phyloP scores from a whole-genome alignment of 1,140 invertebrate genomes.

The Brachionus asplanchnoidis region DNA sequence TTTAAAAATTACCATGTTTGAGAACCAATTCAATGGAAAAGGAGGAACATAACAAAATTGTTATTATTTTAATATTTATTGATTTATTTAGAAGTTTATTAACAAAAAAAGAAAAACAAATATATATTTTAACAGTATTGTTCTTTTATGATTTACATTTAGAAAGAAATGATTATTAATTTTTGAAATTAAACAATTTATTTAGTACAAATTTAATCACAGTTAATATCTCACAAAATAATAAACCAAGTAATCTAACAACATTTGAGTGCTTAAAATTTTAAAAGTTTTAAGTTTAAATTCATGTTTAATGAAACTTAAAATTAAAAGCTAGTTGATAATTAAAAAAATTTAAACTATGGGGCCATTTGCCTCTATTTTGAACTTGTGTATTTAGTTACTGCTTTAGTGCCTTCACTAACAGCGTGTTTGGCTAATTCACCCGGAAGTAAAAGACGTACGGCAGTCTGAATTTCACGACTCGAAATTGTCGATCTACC shows the following conservation, averaged over 20 bases:
- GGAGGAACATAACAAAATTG: background rate
- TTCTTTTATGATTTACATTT: background rate
- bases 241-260: background rate
- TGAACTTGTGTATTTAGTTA: constrained; percentile 61
- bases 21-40: no score
- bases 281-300: constrained; percentile 25
- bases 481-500: constrained; percentile 58
- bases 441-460: constrained; percentile 63
- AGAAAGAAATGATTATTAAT: background rate
- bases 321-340: constrained; percentile 22
- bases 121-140: constrained; percentile 12
- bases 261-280: constrained; percentile 19
- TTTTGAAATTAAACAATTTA: background rate
- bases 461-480: constrained; percentile 64
- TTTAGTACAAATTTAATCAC: constrained; percentile 27
- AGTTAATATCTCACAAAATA: background rate
- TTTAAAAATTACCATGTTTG: no score
- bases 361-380: constrained; percentile 60
- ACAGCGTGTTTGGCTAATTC: constrained; percentile 65
- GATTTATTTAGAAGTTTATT: constrained; percentile 2
- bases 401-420: constrained; percentile 62
- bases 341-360: constrained; percentile 45
- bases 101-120: background rate
- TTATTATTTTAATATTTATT: background rate
- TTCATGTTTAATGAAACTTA: constrained; percentile 28